Base-by-base conservation (phyloP, 2,797 vertebrate species). In the Pterois miles region DNA sequence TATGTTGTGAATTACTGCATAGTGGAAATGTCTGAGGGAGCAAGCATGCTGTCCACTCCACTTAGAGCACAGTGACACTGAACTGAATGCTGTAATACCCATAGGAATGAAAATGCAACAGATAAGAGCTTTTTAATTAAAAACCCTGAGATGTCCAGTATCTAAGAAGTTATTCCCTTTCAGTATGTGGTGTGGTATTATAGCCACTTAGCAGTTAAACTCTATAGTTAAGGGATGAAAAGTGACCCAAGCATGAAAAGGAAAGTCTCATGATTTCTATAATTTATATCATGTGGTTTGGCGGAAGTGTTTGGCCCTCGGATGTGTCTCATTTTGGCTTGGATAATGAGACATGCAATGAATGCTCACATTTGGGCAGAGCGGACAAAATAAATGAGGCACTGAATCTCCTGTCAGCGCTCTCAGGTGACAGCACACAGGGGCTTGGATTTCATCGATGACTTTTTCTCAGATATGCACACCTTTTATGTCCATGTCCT, bases 1-100 rank as follows among this genome's bases (percentile, higher is more conserved):
- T 60, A 66, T 89, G 84, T 82, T 91, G 82, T 89, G 86, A 90
- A 88, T 88, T 83, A 81, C 84, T 84, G 81, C 91, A 87, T 90
- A 80, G 87, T 88, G 74, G 76, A 86, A 67, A 92, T 87, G 81
- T 84, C 81, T 89, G 71, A 84, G 74, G 82, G 82, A 87, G 87
- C 82, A 82, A 81, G 85, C 76, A 50, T 6, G 75, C 80, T 67
- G 78, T 82, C 86, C 71, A 59, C 40, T 70, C 78, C 81, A 43
- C 79, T 82, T 34, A 85, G 72, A 73, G 74, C 62, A 11, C 36
- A 57, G 62, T 73, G 52, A 79, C 70, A 27, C 71, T 65, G 62
- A 81, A 13, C 16, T 20, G 31, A 69, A 43, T 33, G 31, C 56
- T 56, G 57, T 10, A 38, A 23, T 57, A 53, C 38, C 43, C 48